Evolutionary conservation across 2,888 invertebrate species (phyloP).

Genomic region (Leptothorax acervorum): DNA sequence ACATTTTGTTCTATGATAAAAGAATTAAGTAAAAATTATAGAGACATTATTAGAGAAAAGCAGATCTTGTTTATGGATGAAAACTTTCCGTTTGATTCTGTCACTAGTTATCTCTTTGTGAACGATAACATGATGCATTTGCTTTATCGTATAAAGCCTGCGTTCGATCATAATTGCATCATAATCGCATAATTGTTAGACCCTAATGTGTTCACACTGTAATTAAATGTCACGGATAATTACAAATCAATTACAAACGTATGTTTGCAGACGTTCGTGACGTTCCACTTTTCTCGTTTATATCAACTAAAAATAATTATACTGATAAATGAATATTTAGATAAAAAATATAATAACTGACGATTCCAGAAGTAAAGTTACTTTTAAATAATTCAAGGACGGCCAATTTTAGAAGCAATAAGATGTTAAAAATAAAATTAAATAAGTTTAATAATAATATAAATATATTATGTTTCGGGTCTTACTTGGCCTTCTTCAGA

Average conservation of each 20-base stretch:
- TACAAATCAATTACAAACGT: constrained; percentile 4
- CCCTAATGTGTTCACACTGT: not conserved
- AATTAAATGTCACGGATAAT: constrained; percentile 18
- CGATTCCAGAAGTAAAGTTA: not conserved
- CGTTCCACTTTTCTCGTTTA: not conserved
- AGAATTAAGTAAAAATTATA: not conserved
- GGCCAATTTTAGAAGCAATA: too few relatives aligned
- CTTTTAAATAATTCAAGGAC: too few relatives aligned
- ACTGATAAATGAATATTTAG: not conserved
- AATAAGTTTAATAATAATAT: too few relatives aligned
- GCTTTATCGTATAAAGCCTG: constrained; percentile 8
- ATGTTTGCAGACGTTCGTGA: not conserved
- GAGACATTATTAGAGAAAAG: not conserved
- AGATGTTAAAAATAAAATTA: too few relatives aligned
- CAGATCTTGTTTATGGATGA: not conserved
- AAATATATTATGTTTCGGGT: too few relatives aligned
- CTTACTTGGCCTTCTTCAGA: too few relatives aligned
- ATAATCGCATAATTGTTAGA: not conserved
- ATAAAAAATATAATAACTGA: not conserved
- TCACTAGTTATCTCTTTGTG: not conserved
- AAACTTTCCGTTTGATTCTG: not conserved
- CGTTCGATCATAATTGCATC: constrained; percentile 9
- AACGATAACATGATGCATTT: constrained; percentile 1
- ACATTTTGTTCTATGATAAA: not conserved
- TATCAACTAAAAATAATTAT: not conserved